These are phyloP conservation scores for Euura saliciscinereae DNA, from an alignment of 1,140 invertebrate genomes.

Conservation along the genomic window DNA sequence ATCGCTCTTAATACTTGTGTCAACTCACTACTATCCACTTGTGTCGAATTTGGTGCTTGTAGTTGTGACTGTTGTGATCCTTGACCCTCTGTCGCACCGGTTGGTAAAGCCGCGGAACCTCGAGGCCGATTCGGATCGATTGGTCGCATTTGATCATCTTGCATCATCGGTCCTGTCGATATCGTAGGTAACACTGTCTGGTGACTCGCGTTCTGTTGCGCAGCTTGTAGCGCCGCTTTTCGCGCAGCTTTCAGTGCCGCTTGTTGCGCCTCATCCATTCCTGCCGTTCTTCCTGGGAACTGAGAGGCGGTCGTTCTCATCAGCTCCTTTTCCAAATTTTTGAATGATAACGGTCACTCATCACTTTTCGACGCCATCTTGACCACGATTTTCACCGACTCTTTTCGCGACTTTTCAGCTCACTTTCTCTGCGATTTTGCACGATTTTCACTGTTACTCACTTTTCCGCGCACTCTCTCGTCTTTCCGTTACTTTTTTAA, in stretches of 20 bases:
- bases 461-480: too few relatives aligned
- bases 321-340: not conserved
- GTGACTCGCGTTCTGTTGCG: not conserved
- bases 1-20: not conserved
- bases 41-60: not conserved
- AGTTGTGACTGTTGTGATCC: too few relatives aligned
- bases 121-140: too few relatives aligned
- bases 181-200: not conserved
- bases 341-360: not conserved
- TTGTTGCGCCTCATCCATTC: not conserved
- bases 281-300: not conserved
- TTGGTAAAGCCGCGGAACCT: not conserved
- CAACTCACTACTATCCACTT: not conserved
- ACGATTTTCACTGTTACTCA: not conserved
- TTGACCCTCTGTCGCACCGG: too few relatives aligned
- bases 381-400: not conserved
- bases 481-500: too few relatives aligned
- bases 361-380: not conserved
- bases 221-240: not conserved
- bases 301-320: not conserved
- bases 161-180: not conserved
- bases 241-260: too few relatives aligned
- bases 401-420: not conserved
- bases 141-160: too few relatives aligned
- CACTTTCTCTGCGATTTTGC: not conserved